Base-by-base conservation (phyloP, 1,140 invertebrate genomes). In the Phenacoccus solenopsis region DNA sequence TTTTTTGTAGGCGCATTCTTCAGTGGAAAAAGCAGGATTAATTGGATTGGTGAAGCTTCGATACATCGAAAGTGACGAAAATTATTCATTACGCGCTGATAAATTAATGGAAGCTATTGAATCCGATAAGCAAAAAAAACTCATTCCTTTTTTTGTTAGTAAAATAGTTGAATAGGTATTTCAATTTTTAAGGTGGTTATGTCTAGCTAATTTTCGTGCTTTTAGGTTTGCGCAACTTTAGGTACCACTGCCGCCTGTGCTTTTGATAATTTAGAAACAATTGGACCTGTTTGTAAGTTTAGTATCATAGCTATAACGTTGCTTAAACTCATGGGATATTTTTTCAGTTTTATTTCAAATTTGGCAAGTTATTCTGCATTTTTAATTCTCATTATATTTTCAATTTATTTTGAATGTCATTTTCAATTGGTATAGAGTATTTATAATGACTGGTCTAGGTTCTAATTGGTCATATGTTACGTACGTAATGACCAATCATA, bases 81-180 rank as follows among this genome's bases (percentile, higher is more conserved):
- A 91, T 68, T 83, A 96, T 49, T 87, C 89, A 72, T 87, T 98
- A 83, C 83, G 92, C 30, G 94, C 93, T 1, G 86, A 88, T 24
- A 86, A 85, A 68, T 81, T 98, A 21, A 80, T 85, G 22, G 87
- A 92, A 76, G 91, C 92, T 2, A 88, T 98, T 35, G 80, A 85
- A 35, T 84, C 83, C 59, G 96, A 98, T 79, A 85, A 89, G 75
- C 87, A 89, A 73, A 88, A 90, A 69, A 94, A 94, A 16, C 83
- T 97, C 12, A 90, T 97, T 68, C 96, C 96, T 20, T 98, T 98
- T 81, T 98, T 90, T 84, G 95, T 98, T 82, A 91, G 89, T 85
- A 30, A 24, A 3, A 3, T 64, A 22, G 5, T 38, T 38, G 20
- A 5, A 16, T 20, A 59, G 5, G 21, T 20, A 16, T 59, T 59